phyloP scores from a whole-genome alignment of 2,113 vertebrate genomes.

The Todiramphus chloris region DNA sequence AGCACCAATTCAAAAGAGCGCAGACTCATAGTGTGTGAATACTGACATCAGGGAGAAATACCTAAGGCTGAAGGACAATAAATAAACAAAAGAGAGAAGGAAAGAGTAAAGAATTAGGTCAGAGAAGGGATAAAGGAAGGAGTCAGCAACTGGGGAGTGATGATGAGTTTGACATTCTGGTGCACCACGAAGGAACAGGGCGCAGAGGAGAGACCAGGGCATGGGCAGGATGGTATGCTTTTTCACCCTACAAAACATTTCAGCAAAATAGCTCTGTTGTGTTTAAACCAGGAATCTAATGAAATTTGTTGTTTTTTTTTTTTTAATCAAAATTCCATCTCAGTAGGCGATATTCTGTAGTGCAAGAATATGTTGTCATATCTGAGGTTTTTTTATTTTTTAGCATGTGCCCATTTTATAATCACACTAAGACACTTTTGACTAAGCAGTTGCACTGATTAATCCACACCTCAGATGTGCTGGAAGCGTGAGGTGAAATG shows the following conservation, averaged over 20 bases:
- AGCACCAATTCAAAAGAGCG: not conserved
- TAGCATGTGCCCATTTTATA: constrained; percentile 30
- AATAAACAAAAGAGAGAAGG: not conserved
- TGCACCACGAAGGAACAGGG: accelerated
- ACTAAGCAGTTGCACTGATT: constrained; percentile 66
- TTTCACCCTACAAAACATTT: not conserved
- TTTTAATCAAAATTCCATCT: not conserved
- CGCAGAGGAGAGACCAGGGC: not conserved
- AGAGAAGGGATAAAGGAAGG: not conserved
- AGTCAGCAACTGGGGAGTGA: not conserved
- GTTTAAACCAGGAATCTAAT: not conserved
- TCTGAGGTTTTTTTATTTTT: constrained; percentile 24
- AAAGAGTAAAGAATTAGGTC: not conserved
- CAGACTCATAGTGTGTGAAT: not conserved
- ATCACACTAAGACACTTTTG: constrained; percentile 44
- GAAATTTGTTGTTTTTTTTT: not conserved
- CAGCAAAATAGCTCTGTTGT: not conserved
- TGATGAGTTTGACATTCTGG: not conserved
- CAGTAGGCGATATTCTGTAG: not conserved
- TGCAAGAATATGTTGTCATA: not conserved
- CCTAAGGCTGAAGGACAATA: not conserved
- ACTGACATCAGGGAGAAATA: not conserved
- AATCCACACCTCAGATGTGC: constrained; percentile 63
- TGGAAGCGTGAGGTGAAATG: constrained; percentile 61
- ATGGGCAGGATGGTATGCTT: not conserved